Conservation (phyloP, 1,140 invertebrate genomes). For the Matsumurasca onukii region DNA sequence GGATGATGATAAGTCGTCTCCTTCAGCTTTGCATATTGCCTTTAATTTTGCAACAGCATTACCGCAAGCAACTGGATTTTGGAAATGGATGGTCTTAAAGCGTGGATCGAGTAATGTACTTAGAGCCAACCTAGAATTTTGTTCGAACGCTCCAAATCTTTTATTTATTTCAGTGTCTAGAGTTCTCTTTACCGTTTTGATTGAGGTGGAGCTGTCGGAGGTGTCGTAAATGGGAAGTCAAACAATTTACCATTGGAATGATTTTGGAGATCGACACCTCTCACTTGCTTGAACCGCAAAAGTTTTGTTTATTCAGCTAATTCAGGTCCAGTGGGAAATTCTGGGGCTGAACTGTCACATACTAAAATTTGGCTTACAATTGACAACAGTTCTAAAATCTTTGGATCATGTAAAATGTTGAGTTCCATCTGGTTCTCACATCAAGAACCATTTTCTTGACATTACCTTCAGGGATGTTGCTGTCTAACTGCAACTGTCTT, state of each 20-base stretch:
- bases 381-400: constrained; percentile 45
- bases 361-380: constrained; percentile 45
- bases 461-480: constrained; percentile 26
- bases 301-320: constrained; percentile 47
- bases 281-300: constrained; percentile 48
- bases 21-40: not conserved
- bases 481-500: constrained; percentile 17
- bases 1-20: not conserved
- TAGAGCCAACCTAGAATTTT: constrained; percentile 44
- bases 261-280: constrained; percentile 49
- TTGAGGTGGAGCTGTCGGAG: constrained; percentile 32
- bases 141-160: constrained; percentile 44
- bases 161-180: constrained; percentile 41
- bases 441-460: constrained; percentile 44
- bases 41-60: constrained; percentile 30
- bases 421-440: constrained; percentile 46
- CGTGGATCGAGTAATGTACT: constrained; percentile 48
- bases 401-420: constrained; percentile 47
- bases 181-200: constrained; percentile 38
- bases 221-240: constrained; percentile 43
- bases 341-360: constrained; percentile 43
- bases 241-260: constrained; percentile 48
- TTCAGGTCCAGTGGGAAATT: constrained; percentile 45
- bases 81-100: constrained; percentile 42
- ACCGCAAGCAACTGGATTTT: constrained; percentile 32